Evolutionary conservation across 2,797 vertebrate genomes (phyloP).

Genomic region (Graptemys geographica): DNA sequence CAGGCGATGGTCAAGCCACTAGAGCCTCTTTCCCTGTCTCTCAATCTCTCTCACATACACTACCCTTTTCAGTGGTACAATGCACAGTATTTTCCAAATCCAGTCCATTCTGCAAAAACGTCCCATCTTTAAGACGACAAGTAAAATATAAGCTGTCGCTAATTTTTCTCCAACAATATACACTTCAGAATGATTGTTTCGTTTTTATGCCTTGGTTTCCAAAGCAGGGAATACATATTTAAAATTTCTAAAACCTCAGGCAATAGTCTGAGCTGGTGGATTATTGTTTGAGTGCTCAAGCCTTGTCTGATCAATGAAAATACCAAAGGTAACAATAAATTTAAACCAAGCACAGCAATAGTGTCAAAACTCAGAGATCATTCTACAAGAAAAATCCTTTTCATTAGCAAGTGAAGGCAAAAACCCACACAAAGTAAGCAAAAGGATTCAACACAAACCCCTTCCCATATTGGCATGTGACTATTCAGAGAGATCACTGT

Average conservation of each 20-base stretch:
- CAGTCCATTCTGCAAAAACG: not conserved
- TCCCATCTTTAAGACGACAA: slow-evolving; percentile 34
- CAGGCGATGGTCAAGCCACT: not conserved
- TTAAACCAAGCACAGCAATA: slow-evolving; percentile 53
- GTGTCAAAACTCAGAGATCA: slow-evolving; percentile 53
- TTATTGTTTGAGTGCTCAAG: slow-evolving; percentile 69
- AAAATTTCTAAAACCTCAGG: slow-evolving; percentile 68
- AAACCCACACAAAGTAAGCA: not conserved
- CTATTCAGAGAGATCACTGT: slow-evolving; percentile 5
- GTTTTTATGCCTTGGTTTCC: slow-evolving; percentile 67
- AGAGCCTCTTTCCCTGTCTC: not conserved
- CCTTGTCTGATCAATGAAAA: slow-evolving; percentile 68
- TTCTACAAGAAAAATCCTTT: slow-evolving; percentile 64
- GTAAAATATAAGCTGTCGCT: slow-evolving; percentile 51
- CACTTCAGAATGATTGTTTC: slow-evolving; percentile 67
- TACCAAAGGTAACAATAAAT: slow-evolving; percentile 50
- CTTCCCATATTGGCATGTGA: slow-evolving; percentile 36
- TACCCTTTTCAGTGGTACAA: not conserved
- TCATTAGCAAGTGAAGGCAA: slow-evolving; percentile 57
- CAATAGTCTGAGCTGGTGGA: slow-evolving; percentile 65
- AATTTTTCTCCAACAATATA: slow-evolving; percentile 59
- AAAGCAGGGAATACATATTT: slow-evolving; percentile 34
- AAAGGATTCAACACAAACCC: slow-evolving; percentile 41
- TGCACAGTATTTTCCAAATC: not conserved
- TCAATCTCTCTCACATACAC: not conserved